Evolutionary conservation across 1,140 invertebrate genomes (phyloP).

Genomic region (Aphaenogaster rudis): DNA sequence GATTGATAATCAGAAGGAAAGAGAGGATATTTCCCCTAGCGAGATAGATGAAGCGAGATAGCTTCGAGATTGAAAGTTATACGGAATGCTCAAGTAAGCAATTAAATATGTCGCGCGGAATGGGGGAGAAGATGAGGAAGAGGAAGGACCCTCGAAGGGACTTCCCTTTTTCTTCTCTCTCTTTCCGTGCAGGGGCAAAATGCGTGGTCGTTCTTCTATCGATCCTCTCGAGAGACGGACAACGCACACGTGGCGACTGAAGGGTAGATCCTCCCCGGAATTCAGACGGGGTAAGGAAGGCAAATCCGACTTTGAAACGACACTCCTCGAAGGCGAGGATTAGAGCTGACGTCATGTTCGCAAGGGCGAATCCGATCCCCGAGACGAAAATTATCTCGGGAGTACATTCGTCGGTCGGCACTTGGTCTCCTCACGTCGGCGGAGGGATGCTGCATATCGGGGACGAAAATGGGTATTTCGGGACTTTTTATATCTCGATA

Average conservation of each 20-base stretch:
- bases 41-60: neutral
- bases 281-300: conserved; percentile 5
- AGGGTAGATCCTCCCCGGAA: neutral
- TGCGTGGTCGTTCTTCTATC: neutral
- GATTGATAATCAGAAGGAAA: too few species aligned
- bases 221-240: neutral
- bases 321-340: conserved; percentile 40
- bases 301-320: conserved; percentile 54
- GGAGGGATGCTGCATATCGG: neutral
- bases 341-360: conserved; percentile 56
- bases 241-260: conserved; percentile 26
- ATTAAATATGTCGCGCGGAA: conserved; percentile 24
- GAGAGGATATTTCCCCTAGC: neutral
- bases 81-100: neutral
- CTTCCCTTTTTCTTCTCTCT: neutral
- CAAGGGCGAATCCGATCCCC: conserved; percentile 11
- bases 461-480: too few species aligned
- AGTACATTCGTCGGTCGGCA: conserved; percentile 22
- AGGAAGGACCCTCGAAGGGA: neutral
- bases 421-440: neutral
- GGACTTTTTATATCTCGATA: conserved; percentile 26
- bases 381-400: conserved; percentile 48
- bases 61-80: neutral
- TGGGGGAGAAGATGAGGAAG: neutral
- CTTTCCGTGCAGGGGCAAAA: neutral